A percentile compares a stretch with the other conserved stretches of the same genome.
phyloP scores from a whole-genome alignment of 37 sponge, comb jelly and placozoan species.

The Spongilla lacustris region DNA sequence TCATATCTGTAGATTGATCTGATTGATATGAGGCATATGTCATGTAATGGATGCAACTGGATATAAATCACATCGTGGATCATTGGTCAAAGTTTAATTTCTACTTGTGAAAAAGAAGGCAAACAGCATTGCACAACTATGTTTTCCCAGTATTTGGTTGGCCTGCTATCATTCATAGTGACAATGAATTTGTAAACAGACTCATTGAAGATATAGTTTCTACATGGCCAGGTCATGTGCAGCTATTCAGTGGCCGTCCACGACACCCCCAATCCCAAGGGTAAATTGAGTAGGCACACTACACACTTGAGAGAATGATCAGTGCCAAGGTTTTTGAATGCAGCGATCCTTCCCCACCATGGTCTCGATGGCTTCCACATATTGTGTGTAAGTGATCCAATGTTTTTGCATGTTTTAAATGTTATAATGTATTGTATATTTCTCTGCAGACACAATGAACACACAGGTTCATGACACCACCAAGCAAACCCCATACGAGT shows the following conservation, averaged over 20 bases:
- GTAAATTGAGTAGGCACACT: slow-evolving; percentile 26
- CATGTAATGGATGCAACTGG: slow-evolving; percentile 27
- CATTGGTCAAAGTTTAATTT: slow-evolving; percentile 56
- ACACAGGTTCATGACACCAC: background rate
- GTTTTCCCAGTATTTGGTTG: slow-evolving; percentile 34
- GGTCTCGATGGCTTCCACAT: background rate
- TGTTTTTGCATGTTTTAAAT: background rate
- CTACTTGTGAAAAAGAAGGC: slow-evolving; percentile 12
- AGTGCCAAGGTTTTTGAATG: slow-evolving; percentile 22
- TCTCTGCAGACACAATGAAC: slow-evolving; percentile 15
- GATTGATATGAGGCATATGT: slow-evolving; percentile 50
- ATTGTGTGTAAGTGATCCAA: background rate
- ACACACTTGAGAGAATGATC: slow-evolving; percentile 28
- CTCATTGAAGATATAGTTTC: slow-evolving; percentile 13
- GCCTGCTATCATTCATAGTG: slow-evolving; percentile 44
- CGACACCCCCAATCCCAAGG: slow-evolving; percentile 37
- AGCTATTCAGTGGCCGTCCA: slow-evolving; percentile 36
- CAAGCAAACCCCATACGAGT: background rate
- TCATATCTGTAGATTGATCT: slow-evolving; percentile 26
- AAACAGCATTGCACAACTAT: background rate
- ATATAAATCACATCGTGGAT: slow-evolving; percentile 39
- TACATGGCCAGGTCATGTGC: slow-evolving; percentile 21
- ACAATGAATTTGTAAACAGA: slow-evolving; percentile 39
- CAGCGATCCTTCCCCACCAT: background rate
- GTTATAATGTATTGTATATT: background rate